A percentile compares a stretch with the other conserved stretches of the same genome.
These are phyloP conservation scores for Myiozetetes cayanensis DNA, from an alignment of 2,113 vertebrate genomes.

Conservation along the genomic window DNA sequence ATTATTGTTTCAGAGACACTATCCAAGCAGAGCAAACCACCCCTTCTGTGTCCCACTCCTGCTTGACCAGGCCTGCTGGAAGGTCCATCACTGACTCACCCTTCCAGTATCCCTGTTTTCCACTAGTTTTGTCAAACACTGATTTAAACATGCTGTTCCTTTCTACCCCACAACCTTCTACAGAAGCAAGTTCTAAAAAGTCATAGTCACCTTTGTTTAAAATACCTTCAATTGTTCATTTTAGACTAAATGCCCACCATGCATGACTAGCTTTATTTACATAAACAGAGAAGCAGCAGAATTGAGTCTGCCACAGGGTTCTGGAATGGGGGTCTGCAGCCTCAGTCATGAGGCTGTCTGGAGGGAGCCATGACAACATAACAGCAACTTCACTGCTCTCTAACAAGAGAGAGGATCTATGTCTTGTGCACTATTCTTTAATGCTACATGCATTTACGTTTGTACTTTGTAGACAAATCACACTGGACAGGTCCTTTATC, in stretches of 20 bases:
- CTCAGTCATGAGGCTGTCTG: not conserved
- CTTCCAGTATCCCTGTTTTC: not conserved
- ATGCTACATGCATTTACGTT: not conserved
- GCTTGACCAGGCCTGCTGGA: not conserved
- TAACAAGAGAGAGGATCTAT: not conserved
- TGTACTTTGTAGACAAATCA: not conserved
- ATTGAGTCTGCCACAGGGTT: not conserved
- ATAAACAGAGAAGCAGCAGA: not conserved
- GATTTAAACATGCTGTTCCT: not conserved
- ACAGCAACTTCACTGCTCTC: not conserved
- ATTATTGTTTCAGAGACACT: not conserved
- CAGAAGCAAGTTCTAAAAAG: not conserved
- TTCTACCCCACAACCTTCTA: not conserved
- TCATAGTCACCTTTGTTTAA: not conserved
- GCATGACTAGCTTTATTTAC: not conserved
- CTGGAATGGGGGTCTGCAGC: not conserved
- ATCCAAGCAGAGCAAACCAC: not conserved
- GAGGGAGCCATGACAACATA: fast-evolving
- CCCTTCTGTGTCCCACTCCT: not conserved
- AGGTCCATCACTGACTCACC: not conserved
- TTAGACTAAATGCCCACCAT: not conserved
- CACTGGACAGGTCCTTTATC: not conserved
- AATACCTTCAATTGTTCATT: not conserved
- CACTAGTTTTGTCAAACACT: not conserved
- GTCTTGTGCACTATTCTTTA: not conserved